These are phyloP conservation scores for Epinotia nisella DNA, from an alignment of 2,888 invertebrate genomes.

Conservation along the genomic window DNA sequence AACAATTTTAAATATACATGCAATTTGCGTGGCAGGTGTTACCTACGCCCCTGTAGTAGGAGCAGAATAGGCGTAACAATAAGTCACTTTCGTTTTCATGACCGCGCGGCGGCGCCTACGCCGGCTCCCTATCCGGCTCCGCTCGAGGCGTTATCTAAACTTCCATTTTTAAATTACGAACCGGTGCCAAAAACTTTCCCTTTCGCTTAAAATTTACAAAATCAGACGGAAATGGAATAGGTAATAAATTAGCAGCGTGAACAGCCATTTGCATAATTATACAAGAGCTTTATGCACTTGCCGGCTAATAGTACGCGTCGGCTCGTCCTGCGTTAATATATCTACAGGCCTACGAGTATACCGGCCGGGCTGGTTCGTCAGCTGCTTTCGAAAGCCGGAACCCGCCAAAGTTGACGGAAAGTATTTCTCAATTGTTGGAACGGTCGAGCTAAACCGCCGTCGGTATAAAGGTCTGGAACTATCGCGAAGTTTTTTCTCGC, in stretches of 20 bases:
- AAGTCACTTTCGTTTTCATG: conserved; percentile 67
- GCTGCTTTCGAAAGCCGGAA: conserved; percentile 46
- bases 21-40: conserved; percentile 65
- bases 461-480: conserved; percentile 61
- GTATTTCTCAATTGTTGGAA: conserved; percentile 50
- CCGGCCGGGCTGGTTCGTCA: conserved; percentile 37
- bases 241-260: conserved; percentile 64
- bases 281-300: conserved; percentile 68
- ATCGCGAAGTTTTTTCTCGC: conserved; percentile 69
- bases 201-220: conserved; percentile 49
- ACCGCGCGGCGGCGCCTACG: conserved; percentile 50
- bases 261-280: conserved; percentile 71
- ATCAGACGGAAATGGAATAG: conserved; percentile 50
- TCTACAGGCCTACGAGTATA: conserved; percentile 46
- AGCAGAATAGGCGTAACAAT: conserved; percentile 54
- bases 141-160: conserved; percentile 17
- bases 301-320: conserved; percentile 68
- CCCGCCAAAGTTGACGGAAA: conserved; percentile 50
- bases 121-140: conserved; percentile 25
- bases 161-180: conserved; percentile 34
- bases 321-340: conserved; percentile 61
- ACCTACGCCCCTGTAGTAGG: conserved; percentile 54
- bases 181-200: conserved; percentile 56
- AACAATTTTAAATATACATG: conserved; percentile 55
- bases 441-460: conserved; percentile 53